phyloP scores from a whole-genome alignment of 2,113 vertebrate species.

The Lamprotornis superbus region DNA sequence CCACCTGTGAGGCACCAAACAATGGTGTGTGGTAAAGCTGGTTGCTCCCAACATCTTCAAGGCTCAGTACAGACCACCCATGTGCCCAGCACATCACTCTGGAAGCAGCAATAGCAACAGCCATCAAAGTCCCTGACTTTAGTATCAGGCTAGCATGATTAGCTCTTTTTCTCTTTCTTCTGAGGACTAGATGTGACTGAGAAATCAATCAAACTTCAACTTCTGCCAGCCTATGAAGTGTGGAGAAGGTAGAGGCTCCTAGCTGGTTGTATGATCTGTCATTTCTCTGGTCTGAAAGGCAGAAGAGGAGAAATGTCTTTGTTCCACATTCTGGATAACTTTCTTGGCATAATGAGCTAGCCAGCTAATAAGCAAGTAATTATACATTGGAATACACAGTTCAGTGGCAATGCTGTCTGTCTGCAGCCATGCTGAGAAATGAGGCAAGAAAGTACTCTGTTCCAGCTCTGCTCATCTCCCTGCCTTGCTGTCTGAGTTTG shows the following conservation, averaged over 20 bases:
- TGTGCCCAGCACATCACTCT: neutral
- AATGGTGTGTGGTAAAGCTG: neutral
- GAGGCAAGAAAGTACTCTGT: neutral
- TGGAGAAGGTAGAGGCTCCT: neutral
- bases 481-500: neutral
- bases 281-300: neutral
- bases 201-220: constrained; percentile 33
- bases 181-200: neutral
- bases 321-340: neutral
- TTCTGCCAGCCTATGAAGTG: neutral
- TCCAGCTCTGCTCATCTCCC: neutral
- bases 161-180: neutral
- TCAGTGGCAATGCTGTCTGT: neutral
- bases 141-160: neutral
- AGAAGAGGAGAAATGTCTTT: constrained; percentile 12
- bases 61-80: rapidly evolving
- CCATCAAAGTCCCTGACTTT: neutral
- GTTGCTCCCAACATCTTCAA: neutral
- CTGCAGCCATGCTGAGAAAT: neutral
- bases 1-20: neutral
- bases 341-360: constrained; percentile 15
- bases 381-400: neutral
- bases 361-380: constrained; percentile 48
- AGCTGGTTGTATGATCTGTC: neutral
- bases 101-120: neutral